phyloP scores from a whole-genome alignment of 2,113 vertebrate species.

The Archocentrus centrarchus region DNA sequence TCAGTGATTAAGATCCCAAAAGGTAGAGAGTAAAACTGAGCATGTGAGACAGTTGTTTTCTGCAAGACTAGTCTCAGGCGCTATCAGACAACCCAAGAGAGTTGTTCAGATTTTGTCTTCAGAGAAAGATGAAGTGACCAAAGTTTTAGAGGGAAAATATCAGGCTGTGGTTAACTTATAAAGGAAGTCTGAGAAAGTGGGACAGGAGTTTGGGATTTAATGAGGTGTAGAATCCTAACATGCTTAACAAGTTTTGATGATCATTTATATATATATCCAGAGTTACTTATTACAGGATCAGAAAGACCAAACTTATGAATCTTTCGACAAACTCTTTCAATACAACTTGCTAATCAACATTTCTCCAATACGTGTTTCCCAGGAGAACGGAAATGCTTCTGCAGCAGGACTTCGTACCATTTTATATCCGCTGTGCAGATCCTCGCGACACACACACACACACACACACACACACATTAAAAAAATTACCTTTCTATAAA shows the following conservation, averaged over 20 bases:
- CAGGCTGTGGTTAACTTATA: background rate
- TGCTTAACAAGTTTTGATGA: slow-evolving; percentile 15
- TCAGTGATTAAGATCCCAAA: no score
- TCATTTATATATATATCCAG: slow-evolving; percentile 2
- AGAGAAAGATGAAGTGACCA: background rate
- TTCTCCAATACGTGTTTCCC: background rate
- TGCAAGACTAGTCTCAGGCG: no score
- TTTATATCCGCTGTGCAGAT: no score
- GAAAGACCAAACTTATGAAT: slow-evolving; percentile 12
- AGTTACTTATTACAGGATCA: slow-evolving; percentile 9
- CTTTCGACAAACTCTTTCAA: slow-evolving; percentile 5
- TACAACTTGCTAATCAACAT: background rate
- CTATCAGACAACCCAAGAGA: background rate
- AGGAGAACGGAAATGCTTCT: slow-evolving; percentile 2
- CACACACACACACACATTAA: no score
- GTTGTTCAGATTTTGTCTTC: background rate
- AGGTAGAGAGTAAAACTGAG: no score
- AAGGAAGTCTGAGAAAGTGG: background rate
- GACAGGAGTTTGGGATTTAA: background rate
- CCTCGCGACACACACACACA: no score
- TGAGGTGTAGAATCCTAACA: background rate
- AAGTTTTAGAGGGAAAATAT: background rate
- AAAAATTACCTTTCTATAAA: background rate
- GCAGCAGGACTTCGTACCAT: background rate
- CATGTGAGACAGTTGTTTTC: no score